Evolutionary conservation across 2,113 vertebrate species (phyloP).

Genomic region (Lophius piscatorius): DNA sequence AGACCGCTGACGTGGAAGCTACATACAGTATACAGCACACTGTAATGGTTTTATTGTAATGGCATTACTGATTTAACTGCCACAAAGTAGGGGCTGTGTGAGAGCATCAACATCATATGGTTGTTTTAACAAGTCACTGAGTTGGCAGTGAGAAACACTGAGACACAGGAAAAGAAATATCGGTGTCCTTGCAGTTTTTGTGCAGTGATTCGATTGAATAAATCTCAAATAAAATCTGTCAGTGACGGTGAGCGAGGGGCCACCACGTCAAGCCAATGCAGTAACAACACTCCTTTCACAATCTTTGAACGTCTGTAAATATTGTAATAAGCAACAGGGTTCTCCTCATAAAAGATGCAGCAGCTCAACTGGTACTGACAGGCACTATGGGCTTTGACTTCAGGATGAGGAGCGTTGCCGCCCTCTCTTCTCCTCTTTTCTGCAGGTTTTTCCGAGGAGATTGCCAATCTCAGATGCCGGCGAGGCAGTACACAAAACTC

Average conservation of each 20-base stretch:
- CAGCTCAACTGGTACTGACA: slow-evolving; percentile 74
- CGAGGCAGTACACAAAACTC: slow-evolving; percentile 44
- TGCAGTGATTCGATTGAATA: slow-evolving; percentile 62
- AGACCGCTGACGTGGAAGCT: slow-evolving; percentile 35
- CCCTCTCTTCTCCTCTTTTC: slow-evolving; percentile 43
- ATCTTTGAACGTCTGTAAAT: slow-evolving; percentile 76
- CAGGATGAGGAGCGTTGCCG: slow-evolving; percentile 60
- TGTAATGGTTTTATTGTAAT: slow-evolving; percentile 27
- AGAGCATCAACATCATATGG: slow-evolving; percentile 15
- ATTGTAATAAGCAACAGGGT: slow-evolving; percentile 78
- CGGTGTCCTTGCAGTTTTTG: slow-evolving; percentile 26
- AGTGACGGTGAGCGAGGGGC: slow-evolving; percentile 61
- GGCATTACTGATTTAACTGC: slow-evolving; percentile 26
- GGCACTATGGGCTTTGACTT: slow-evolving; percentile 73
- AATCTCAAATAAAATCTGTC: slow-evolving; percentile 60
- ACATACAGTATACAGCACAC: slow-evolving; percentile 18
- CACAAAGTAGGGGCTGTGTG: not conserved
- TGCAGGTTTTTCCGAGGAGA: slow-evolving; percentile 62
- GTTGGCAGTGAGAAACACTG: not conserved
- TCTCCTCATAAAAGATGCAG: slow-evolving; percentile 80
- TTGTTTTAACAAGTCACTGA: slow-evolving; percentile 3
- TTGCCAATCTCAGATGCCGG: slow-evolving; percentile 53
- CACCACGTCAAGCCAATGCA: slow-evolving; percentile 66
- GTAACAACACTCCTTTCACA: slow-evolving; percentile 64
- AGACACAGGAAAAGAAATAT: slow-evolving; percentile 6